Conservation (phyloP, 1,140 invertebrate species). For the Drosophila pectinifera region DNA sequence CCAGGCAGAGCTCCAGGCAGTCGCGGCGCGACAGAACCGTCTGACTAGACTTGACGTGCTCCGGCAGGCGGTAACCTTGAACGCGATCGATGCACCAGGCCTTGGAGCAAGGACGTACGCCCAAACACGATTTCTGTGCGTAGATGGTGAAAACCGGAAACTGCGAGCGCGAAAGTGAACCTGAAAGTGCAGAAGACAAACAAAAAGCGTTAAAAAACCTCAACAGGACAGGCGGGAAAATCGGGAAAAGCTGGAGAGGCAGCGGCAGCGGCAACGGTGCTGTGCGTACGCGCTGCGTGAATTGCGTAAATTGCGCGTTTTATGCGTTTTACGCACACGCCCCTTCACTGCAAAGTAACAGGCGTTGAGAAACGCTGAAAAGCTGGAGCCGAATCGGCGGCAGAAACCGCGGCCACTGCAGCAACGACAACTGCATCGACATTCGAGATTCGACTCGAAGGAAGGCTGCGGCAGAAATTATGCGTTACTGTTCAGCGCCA, state of each 20-base stretch:
- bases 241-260: constrained; percentile 34
- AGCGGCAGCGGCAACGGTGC: constrained; percentile 73
- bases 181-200: constrained; percentile 87
- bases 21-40: constrained; percentile 91
- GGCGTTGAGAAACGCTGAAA: constrained; percentile 76
- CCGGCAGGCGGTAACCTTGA: constrained; percentile 92
- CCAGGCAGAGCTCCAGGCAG: constrained; percentile 94
- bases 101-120: constrained; percentile 93
- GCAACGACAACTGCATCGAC: constrained; percentile 61
- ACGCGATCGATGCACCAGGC: constrained; percentile 97
- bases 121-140: constrained; percentile 96
- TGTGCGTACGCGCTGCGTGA: constrained; percentile 60
- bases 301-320: constrained; percentile 54
- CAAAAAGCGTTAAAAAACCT: constrained; percentile 26
- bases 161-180: constrained; percentile 94
- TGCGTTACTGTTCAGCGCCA: constrained; percentile 69
- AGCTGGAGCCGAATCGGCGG: constrained; percentile 24
- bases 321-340: constrained; percentile 80
- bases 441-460: constrained; percentile 45
- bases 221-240: constrained; percentile 16
- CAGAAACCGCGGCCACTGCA: constrained; percentile 10
- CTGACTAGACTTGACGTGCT: constrained; percentile 90
- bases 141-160: constrained; percentile 98
- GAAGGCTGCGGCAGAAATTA: constrained; percentile 64
- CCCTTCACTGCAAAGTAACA: constrained; percentile 84